These are phyloP conservation scores for Cordilura impudica DNA, from an alignment of 2,888 invertebrate genomes.

Conservation along the genomic window DNA sequence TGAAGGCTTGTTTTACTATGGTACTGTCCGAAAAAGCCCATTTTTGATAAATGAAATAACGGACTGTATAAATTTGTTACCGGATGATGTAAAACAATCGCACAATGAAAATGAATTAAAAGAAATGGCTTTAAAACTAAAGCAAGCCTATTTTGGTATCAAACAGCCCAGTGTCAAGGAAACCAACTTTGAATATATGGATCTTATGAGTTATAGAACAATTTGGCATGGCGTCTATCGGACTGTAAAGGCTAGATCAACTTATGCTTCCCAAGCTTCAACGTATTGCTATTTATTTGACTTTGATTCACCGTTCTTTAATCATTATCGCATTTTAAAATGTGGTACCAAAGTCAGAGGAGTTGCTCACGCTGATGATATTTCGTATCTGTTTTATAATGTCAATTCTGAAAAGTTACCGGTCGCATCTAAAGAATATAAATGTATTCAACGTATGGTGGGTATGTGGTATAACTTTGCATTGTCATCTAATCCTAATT, in stretches of 20 bases:
- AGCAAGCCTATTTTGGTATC: constrained; percentile 67
- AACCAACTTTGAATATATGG: constrained; percentile 57
- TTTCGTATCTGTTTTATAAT: constrained; percentile 75
- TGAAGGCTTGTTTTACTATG: constrained; percentile 73
- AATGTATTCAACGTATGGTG: constrained; percentile 74
- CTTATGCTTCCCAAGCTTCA: constrained; percentile 64
- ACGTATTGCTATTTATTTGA: constrained; percentile 76
- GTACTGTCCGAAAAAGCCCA: constrained; percentile 36
- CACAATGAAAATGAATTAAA: constrained; percentile 62
- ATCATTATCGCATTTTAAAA: constrained; percentile 71
- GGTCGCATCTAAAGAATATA: constrained; percentile 69
- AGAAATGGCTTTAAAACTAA: constrained; percentile 65
- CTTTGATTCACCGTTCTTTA: constrained; percentile 75
- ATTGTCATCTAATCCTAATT: constrained; percentile 72
- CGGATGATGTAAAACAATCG: constrained; percentile 67
- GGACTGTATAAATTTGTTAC: constrained; percentile 75
- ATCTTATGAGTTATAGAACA: constrained; percentile 67
- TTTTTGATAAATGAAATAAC: constrained; percentile 59
- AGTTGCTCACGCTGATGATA: constrained; percentile 75
- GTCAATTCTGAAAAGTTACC: constrained; percentile 65
- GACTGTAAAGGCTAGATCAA: constrained; percentile 68
- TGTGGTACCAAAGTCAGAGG: constrained; percentile 70
- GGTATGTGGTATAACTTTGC: constrained; percentile 76
- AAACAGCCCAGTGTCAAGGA: constrained; percentile 65
- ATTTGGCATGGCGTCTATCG: constrained; percentile 75